phyloP scores from a whole-genome alignment of 2,797 vertebrate genomes.

The Miichthys miiuy region DNA sequence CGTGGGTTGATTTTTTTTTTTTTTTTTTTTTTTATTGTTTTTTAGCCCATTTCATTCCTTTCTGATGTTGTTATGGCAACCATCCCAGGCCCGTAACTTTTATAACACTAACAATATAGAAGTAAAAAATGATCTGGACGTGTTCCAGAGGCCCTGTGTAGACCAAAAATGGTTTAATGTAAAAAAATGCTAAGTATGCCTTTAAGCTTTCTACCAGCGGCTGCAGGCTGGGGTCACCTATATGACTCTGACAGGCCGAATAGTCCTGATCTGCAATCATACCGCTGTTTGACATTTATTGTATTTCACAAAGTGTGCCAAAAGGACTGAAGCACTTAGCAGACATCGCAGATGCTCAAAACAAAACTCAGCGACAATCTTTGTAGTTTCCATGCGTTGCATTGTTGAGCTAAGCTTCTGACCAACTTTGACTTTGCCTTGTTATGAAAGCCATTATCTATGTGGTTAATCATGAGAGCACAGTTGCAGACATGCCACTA shows the following conservation, averaged over 20 bases:
- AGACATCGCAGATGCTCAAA: constrained; percentile 55
- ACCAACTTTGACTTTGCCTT: constrained; percentile 48
- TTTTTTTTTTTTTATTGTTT: not conserved
- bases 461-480: constrained; percentile 31
- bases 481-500: constrained; percentile 43
- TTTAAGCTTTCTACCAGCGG: constrained; percentile 60
- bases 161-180: constrained; percentile 56
- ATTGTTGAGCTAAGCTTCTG: constrained; percentile 25
- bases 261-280: constrained; percentile 46
- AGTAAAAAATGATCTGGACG: constrained; percentile 46
- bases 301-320: constrained; percentile 57
- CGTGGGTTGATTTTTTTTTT: constrained; percentile 29
- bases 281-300: constrained; percentile 69
- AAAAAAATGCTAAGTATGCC: constrained; percentile 60
- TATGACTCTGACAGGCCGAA: constrained; percentile 44
- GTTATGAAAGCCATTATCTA: constrained; percentile 40
- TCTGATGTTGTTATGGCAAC: constrained; percentile 49
- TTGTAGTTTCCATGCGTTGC: constrained; percentile 29
- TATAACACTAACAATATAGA: constrained; percentile 59
- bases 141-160: constrained; percentile 28
- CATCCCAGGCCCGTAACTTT: constrained; percentile 45
- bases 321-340: constrained; percentile 55
- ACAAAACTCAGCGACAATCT: constrained; percentile 45
- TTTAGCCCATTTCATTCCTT: constrained; percentile 38
- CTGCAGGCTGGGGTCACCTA: constrained; percentile 53